Conservation (phyloP, 2,113 vertebrate species). For the Marcusenius ussheri region DNA sequence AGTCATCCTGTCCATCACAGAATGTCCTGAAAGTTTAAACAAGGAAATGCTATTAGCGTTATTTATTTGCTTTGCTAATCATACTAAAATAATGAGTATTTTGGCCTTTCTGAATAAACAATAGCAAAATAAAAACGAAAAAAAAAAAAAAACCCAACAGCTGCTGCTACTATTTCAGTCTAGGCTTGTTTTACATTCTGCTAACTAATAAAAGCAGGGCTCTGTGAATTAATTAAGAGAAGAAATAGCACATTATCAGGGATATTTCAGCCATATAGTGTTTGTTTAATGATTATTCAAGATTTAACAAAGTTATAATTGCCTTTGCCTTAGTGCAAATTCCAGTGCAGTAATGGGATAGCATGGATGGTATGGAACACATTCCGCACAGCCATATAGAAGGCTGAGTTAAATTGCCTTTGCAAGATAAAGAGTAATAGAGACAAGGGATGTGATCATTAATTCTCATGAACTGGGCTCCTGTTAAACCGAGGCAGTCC, state of each 20-base stretch:
- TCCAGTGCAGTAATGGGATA: background rate
- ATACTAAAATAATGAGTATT: background rate
- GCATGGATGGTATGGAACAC: background rate
- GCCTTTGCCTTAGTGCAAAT: background rate
- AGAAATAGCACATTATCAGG: background rate
- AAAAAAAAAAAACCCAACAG: background rate
- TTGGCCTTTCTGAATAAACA: background rate
- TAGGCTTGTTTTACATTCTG: background rate
- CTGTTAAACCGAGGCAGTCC: background rate
- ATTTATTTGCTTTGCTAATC: background rate
- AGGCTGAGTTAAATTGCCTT: conserved; percentile 6
- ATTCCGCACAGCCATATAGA: background rate
- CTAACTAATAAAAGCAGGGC: background rate
- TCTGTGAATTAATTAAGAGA: background rate
- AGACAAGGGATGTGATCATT: conserved; percentile 4
- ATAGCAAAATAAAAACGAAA: background rate
- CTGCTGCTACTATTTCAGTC: background rate
- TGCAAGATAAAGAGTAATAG: conserved; percentile 4
- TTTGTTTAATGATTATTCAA: conserved; percentile 4
- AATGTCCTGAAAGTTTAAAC: background rate
- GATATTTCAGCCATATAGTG: background rate
- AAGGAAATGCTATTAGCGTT: background rate
- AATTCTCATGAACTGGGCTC: background rate
- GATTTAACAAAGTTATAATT: conserved; percentile 4
- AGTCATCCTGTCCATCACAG: background rate